Conservation (phyloP, 92 coral and sea anemone species). For the Palythoa heliodiscus region DNA sequence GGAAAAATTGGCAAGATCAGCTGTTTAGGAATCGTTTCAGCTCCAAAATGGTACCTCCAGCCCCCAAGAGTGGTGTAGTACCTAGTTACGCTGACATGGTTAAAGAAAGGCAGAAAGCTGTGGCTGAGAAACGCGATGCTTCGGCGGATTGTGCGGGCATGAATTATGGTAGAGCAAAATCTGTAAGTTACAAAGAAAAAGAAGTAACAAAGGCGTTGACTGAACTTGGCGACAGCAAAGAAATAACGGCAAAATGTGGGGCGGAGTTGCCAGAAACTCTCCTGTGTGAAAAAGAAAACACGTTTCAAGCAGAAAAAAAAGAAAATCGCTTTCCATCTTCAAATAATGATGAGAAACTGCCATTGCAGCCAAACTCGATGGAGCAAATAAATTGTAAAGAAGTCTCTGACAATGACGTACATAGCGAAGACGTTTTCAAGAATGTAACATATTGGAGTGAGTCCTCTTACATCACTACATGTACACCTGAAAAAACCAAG, state of each 20-base stretch:
- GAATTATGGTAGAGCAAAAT: not conserved
- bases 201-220: too few relatives aligned
- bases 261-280: not conserved
- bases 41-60: not conserved
- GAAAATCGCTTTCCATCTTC: not conserved
- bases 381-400: not conserved
- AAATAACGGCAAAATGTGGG: not conserved
- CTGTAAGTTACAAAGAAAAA: not conserved
- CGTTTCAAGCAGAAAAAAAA: not conserved
- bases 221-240: not conserved
- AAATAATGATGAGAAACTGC: not conserved
- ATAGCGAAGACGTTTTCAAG: not conserved
- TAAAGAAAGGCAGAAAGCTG: slow-evolving; percentile 6
- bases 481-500: not conserved
- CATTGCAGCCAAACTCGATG: not conserved
- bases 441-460: not conserved
- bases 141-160: not conserved
- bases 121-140: not conserved
- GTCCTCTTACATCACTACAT: not conserved
- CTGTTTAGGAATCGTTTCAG: slow-evolving; percentile 23
- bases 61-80: not conserved
- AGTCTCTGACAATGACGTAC: not conserved
- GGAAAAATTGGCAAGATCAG: slow-evolving; percentile 17
- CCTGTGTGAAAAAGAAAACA: not conserved
- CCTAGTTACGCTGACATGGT: slow-evolving; percentile 39